Base-by-base conservation (phyloP, 1,140 invertebrate species). In the Neodiprion pinetum region DNA sequence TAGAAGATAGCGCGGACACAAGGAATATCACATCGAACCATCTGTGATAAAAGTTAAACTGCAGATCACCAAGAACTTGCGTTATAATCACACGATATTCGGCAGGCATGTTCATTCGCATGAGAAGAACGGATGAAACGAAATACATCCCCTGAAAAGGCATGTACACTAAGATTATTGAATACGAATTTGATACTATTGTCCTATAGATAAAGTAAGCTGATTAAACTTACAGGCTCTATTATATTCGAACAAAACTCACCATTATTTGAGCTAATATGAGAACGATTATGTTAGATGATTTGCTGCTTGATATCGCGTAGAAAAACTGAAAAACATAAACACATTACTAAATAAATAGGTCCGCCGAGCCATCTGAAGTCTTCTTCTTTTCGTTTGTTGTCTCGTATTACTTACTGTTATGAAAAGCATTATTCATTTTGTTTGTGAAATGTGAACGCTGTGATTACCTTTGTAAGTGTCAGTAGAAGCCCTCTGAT, bases 21-120 rank as follows among this genome's bases (percentile, higher is more conserved):
- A 99, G 91, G 88, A 99, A 99, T 87, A 99, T 99, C 0, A 99
- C 98, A 90, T 99, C 99, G 89, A 99, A 99, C 99, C 99, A 99
- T 70, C 99, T 92, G 89, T 99, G 99, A 87, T 99, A 99, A 90
- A 99, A 99, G 86, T 98, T 99, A 82, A 99, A 99, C 86, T 99
- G 98, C 72, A 99, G 88, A 86, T 99, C 98, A 9, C 98, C 98
- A 0, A 99, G 88, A 0, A 99, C 98, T 91, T 99, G 95, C 0
- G 98, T 99, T 74, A 99, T 98, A 75, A 99, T 99, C 65, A 94
- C 94, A 40, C 98, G 91, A 86, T 99, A 99, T 87, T 99, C 97
- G 0, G 95, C 92, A 9, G 99, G 99, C 97, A 99, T 99, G 87
- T 99, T 99, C 98, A 99, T 99, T 69, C 99, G 90, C 93, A 99